These are phyloP conservation scores for Ischnus inquisitorius DNA, from an alignment of 2,888 invertebrate species.

Conservation along the genomic window DNA sequence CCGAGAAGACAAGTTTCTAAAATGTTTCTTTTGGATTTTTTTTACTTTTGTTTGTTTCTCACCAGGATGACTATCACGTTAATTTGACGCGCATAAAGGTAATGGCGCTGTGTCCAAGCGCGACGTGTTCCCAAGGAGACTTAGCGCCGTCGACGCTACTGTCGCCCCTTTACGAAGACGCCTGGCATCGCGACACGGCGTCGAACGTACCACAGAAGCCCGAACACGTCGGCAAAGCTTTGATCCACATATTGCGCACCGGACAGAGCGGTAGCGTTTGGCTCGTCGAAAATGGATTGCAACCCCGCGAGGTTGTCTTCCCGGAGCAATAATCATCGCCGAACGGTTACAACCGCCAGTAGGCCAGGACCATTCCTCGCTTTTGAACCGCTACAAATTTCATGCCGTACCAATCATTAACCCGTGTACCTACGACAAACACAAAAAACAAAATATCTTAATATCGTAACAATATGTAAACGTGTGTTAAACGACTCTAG, in stretches of 20 bases:
- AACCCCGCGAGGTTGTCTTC: constrained; percentile 87
- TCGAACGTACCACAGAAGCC: constrained; percentile 88
- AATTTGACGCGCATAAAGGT: constrained; percentile 91
- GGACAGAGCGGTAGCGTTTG: constrained; percentile 91
- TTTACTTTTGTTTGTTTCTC: too few species aligned
- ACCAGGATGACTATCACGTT: constrained; percentile 90
- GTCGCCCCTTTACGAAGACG: constrained; percentile 90
- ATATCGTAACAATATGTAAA: constrained; percentile 34
- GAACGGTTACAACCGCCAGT: constrained; percentile 10
- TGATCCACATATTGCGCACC: constrained; percentile 89
- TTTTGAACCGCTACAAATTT: constrained; percentile 74
- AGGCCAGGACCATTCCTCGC: constrained; percentile 75
- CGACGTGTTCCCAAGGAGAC: constrained; percentile 89
- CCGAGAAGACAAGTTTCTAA: not conserved
- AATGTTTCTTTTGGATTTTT: constrained; percentile 18
- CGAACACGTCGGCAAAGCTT: constrained; percentile 90
- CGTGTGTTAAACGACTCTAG: constrained; percentile 32
- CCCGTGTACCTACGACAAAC: constrained; percentile 51
- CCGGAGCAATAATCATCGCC: constrained; percentile 76
- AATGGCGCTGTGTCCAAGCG: constrained; percentile 90
- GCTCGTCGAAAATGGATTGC: constrained; percentile 90
- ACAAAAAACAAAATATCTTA: constrained; percentile 23
- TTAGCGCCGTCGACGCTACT: constrained; percentile 89
- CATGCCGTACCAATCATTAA: constrained; percentile 74
- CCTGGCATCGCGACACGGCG: constrained; percentile 90